Evolutionary conservation across 2,888 invertebrate genomes (phyloP), one percentile per base, ranked within the genome.

Genomic region (Drosophila percnosoma): DNA sequence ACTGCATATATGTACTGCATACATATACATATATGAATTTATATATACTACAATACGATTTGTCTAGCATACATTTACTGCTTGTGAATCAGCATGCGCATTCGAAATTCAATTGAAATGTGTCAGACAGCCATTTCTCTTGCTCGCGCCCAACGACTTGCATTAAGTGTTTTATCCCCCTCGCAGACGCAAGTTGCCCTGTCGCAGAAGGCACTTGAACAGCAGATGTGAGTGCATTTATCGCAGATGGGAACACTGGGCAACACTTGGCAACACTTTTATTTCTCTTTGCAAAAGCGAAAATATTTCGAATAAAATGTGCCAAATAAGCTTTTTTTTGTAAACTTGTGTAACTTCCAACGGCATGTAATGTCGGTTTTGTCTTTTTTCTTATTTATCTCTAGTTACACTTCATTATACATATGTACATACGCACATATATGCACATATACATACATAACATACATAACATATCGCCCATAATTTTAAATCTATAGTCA

Each of bases 31-130:
- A 15, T 57, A 42, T 49, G 15, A n/a, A n/a, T 57, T 42, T 59
- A n/a, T 70, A 49, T 42, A n/a, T 34, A 54, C 11, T 10, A 27
- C 11, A 34, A 38, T 54, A 21, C 15, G 65, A 63, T 36, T 48
- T 68, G 38, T 40, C 38, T 67, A 36, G 15, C 31, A 49, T 24
- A 24, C 31, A 57, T 18, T 10, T 21, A 24, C 4, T 54, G 53
- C 24, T 21, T n/a, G 18, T 27, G 49, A 55, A 65, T 64, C n/a
- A 15, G 36, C 55, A 57, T 49, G 62, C 70, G 29, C 65, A 59
- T 58, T 55, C 52, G 40, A 73, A 84, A 82, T 87, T 87, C 90
- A 87, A 85, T 84, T 79, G 61, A 75, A 84, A 87, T 85, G 79
- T 82, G 79, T 89, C 90, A 82, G 86, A 65, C 85, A 75, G 83